These are phyloP conservation scores for Leucophenga maculata DNA, from an alignment of 2,888 invertebrate species.

Conservation along the genomic window DNA sequence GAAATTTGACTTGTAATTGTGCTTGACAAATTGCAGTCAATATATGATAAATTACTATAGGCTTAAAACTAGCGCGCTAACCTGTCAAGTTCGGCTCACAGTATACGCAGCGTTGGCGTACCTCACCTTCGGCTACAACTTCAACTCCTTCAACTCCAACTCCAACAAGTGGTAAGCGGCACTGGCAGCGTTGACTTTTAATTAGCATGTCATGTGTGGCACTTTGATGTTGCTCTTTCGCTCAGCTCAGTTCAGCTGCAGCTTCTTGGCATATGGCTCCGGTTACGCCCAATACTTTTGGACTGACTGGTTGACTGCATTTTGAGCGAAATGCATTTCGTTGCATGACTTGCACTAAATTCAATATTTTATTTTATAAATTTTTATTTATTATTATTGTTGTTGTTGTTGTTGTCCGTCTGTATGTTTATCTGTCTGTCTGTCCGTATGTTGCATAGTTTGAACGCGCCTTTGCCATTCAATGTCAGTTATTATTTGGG, in stretches of 20 bases:
- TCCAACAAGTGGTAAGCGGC: slow-evolving; percentile 45
- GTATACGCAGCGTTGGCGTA: slow-evolving; percentile 25
- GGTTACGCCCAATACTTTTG: slow-evolving; percentile 43
- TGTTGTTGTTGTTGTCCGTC: slow-evolving; percentile 43
- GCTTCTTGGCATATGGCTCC: slow-evolving; percentile 10
- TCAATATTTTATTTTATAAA: slow-evolving; percentile 50
- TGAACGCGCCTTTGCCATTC: slow-evolving; percentile 48
- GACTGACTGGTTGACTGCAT: not conserved
- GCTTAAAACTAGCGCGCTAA: slow-evolving; percentile 16
- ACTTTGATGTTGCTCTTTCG: slow-evolving; percentile 50
- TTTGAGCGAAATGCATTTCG: slow-evolving; percentile 58
- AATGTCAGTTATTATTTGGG: slow-evolving; percentile 38
- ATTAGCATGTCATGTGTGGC: slow-evolving; percentile 69
- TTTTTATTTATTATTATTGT: slow-evolving; percentile 36
- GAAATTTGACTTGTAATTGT: slow-evolving; percentile 55
- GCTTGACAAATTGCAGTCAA: slow-evolving; percentile 64
- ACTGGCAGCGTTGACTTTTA: slow-evolving; percentile 63
- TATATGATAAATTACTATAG: slow-evolving; percentile 54
- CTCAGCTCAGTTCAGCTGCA: slow-evolving; percentile 39
- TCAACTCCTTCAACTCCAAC: slow-evolving; percentile 24
- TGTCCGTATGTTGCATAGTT: slow-evolving; percentile 9
- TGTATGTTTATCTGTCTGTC: slow-evolving; percentile 35
- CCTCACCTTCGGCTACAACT: not conserved
- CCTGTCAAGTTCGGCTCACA: slow-evolving; percentile 14
- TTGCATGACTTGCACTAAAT: slow-evolving; percentile 60